Conservation (phyloP, 2,113 vertebrate species). For the Pachycephala philippinensis region DNA sequence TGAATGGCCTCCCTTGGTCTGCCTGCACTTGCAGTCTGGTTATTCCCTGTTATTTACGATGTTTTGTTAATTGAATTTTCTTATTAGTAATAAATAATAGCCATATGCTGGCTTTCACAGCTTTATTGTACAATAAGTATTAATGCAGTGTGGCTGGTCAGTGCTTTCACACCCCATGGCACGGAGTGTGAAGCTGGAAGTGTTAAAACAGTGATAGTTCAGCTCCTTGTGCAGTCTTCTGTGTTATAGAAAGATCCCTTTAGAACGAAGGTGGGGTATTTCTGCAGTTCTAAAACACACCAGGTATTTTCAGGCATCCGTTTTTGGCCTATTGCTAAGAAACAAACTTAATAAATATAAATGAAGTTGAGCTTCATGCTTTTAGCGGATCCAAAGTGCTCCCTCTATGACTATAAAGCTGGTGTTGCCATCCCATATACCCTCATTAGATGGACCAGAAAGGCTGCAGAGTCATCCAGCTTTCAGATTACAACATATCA, state of each 20-base stretch:
- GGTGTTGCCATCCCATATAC: neutral
- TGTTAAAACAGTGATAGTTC: neutral
- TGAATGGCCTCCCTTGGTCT: neutral
- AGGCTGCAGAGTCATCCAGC: neutral
- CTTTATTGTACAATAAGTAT: neutral
- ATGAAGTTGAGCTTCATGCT: neutral
- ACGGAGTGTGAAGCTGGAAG: accelerated
- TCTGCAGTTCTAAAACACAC: neutral
- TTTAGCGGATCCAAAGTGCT: neutral
- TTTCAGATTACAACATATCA: neutral
- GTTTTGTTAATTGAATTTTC: neutral
- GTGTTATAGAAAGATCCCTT: neutral
- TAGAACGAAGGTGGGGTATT: neutral
- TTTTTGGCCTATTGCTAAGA: neutral
- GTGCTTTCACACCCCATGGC: neutral
- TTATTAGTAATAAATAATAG: neutral
- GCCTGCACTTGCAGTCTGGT: neutral
- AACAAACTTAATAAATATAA: neutral
- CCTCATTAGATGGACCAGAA: neutral
- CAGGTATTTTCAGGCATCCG: neutral
- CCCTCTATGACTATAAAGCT: neutral
- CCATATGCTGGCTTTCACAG: neutral
- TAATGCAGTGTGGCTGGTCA: neutral
- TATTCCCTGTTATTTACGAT: neutral
- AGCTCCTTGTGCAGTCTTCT: neutral